phyloP scores from a whole-genome alignment of 2,113 vertebrate species.

The Etheostoma spectabile region DNA sequence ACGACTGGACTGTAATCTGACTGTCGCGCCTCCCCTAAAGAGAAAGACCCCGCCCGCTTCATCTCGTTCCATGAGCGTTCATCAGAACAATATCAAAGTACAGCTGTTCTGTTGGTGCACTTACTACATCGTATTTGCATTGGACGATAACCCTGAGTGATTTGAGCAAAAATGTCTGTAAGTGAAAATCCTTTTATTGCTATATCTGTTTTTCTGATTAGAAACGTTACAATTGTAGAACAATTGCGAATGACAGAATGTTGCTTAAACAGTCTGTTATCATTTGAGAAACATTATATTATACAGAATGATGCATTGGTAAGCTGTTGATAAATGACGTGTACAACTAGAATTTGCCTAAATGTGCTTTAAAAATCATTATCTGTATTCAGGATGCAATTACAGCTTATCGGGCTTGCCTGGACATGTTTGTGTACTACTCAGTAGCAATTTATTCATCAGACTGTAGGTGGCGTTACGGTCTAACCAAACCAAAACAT shows the following conservation, averaged over 20 bases:
- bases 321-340: neutral
- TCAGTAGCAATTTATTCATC: conserved; percentile 1
- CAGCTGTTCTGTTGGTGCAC: neutral
- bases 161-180: conserved; percentile 56
- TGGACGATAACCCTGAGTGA: neutral
- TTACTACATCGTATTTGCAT: neutral
- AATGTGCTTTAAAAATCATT: neutral
- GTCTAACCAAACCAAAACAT: neutral
- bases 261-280: neutral
- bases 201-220: neutral
- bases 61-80: neutral
- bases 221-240: neutral
- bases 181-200: conserved; percentile 2
- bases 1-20: too few species aligned
- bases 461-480: conserved; percentile 34
- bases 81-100: neutral
- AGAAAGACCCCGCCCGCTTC: conserved; percentile 18
- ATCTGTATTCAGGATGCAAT: neutral
- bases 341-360: accelerated
- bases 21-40: conserved; percentile 10
- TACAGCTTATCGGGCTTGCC: conserved; percentile 36
- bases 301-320: neutral
- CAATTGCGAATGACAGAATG: neutral
- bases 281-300: neutral
- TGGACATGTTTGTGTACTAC: conserved; percentile 51